Percentiles rank a stretch among this genome's conserved stretches.
Evolutionary conservation across 1,140 invertebrate genomes (phyloP).

Genomic region (Neodiprion virginianus): DNA sequence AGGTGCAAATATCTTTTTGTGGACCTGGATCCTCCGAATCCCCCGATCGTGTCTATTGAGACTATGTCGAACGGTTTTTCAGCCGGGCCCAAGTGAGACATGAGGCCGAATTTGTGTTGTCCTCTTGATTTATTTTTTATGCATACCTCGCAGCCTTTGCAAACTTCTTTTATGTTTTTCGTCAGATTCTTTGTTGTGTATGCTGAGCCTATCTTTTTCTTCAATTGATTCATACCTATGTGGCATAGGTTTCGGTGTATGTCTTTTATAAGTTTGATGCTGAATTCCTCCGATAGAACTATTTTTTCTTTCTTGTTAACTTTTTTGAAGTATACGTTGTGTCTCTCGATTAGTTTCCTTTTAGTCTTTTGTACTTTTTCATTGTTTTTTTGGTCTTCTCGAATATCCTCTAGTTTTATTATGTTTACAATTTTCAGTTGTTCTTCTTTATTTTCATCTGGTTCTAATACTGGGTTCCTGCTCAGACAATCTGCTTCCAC

Average conservation of each 20-base stretch:
- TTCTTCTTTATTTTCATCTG: conserved; percentile 37
- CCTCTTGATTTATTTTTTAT: conserved; percentile 33
- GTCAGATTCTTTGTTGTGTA: conserved; percentile 24
- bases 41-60: conserved; percentile 41
- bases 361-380: conserved; percentile 28
- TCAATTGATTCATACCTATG: conserved; percentile 34
- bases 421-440: conserved; percentile 44
- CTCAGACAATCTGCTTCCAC: conserved; percentile 37
- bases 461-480: conserved; percentile 45
- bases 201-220: conserved; percentile 21
- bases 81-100: conserved; percentile 49
- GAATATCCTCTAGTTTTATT: conserved; percentile 43
- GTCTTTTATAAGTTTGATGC: conserved; percentile 31
- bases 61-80: conserved; percentile 26
- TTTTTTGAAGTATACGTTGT: conserved; percentile 27
- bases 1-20: conserved; percentile 41
- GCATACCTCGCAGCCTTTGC: conserved; percentile 22
- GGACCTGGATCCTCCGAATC: conserved; percentile 36
- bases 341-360: conserved; percentile 5
- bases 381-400: conserved; percentile 38
- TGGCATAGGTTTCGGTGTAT: conserved; percentile 31
- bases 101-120: conserved; percentile 25
- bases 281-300: conserved; percentile 33
- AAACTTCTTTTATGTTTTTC: conserved; percentile 20
- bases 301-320: conserved; percentile 39